A percentile compares a stretch with the other conserved stretches of the same genome.
These are phyloP conservation scores for Diploscapter pachys DNA, from an alignment of 1,140 invertebrate genomes.

Conservation along the genomic window DNA sequence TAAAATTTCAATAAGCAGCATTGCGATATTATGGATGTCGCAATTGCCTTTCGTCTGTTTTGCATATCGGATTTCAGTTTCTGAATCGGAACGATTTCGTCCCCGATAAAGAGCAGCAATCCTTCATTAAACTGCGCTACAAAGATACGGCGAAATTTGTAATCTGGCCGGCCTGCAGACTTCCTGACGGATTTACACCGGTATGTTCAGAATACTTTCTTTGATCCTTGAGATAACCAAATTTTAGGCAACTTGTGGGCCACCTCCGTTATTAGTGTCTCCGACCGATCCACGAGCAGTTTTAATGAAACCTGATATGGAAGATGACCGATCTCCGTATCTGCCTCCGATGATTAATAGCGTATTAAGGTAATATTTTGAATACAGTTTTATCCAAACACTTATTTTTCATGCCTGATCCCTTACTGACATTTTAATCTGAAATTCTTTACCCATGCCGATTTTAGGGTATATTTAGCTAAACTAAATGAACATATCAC, in stretches of 20 bases:
- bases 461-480: conserved; percentile 4
- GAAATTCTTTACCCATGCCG: conserved; percentile 15
- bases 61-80: conserved; percentile 2
- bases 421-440: too few relatives aligned
- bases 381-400: not conserved
- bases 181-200: not conserved
- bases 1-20: too few relatives aligned
- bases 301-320: conserved; percentile 25
- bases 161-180: conserved; percentile 24
- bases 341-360: conserved; percentile 27
- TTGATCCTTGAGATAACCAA: not conserved
- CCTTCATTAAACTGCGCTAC: conserved; percentile 29
- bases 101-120: conserved; percentile 3
- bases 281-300: conserved; percentile 18
- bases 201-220: not conserved
- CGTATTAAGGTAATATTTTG: conserved; percentile 26
- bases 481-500: too few relatives aligned
- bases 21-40: too few relatives aligned
- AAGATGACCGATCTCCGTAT: conserved; percentile 26
- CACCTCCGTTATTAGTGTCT: not conserved
- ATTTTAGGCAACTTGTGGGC: not conserved
- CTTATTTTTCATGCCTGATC: too few relatives aligned
- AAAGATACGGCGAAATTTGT: conserved; percentile 32
- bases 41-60: too few relatives aligned
- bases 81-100: conserved; percentile 5